Conservation (phyloP, 1,140 invertebrate species). For the Calephelis nemesis region DNA sequence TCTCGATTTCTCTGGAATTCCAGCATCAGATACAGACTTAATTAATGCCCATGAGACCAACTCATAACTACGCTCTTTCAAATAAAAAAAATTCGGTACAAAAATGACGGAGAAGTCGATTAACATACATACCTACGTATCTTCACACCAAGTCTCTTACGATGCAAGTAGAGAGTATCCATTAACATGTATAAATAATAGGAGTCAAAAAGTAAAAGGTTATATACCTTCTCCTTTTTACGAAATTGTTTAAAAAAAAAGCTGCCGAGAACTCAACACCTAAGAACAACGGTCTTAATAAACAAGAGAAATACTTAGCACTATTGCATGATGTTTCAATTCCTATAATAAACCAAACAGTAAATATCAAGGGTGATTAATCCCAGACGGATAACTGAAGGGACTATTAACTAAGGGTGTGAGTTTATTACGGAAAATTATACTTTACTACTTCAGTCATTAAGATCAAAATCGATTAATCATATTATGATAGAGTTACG, state of each 20-base stretch:
- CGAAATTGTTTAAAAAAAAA: not conserved
- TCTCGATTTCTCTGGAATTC: no score
- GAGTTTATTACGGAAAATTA: constrained; percentile 14
- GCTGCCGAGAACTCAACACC: not conserved
- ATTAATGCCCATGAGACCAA: no score
- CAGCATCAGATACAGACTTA: no score
- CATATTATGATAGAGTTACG: constrained; percentile 31
- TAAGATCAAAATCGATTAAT: not conserved
- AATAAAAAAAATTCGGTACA: no score
- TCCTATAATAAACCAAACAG: constrained; percentile 39
- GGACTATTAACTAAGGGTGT: constrained; percentile 46
- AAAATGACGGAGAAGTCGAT: no score
- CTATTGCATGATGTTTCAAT: constrained; percentile 34
- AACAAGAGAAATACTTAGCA: constrained; percentile 20
- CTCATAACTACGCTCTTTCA: no score
- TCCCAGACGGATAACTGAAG: constrained; percentile 60
- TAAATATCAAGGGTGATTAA: constrained; percentile 62
- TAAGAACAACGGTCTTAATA: not conserved
- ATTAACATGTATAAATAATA: no score
- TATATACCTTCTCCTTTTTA: no score
- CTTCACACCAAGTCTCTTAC: no score
- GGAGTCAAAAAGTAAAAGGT: no score
- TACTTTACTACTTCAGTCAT: not conserved
- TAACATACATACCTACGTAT: no score
- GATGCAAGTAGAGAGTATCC: no score